phyloP scores from a whole-genome alignment of 1,140 invertebrate species.

The Nasonia longicornis region DNA sequence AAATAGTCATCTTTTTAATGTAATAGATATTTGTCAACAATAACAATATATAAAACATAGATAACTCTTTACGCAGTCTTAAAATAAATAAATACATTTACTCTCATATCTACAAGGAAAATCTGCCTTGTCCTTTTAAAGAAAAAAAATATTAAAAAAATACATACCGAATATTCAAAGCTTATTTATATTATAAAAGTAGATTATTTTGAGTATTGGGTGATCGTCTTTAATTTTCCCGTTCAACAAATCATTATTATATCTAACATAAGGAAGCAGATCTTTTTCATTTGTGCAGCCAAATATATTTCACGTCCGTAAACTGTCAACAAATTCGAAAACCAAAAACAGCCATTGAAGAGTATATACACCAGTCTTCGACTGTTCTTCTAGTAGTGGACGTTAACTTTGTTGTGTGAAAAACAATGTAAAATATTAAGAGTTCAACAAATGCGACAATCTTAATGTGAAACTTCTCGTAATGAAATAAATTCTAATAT shows the following conservation, averaged over 20 bases:
- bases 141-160: neutral
- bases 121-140: neutral
- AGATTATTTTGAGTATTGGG: neutral
- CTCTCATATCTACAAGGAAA: neutral
- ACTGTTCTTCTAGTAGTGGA: neutral
- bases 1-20: conserved; percentile 5
- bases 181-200: neutral
- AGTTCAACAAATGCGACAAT: neutral
- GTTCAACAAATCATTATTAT: neutral
- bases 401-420: neutral
- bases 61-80: conserved; percentile 27
- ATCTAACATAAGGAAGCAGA: neutral
- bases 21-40: conserved; percentile 4
- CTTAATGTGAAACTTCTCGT: neutral
- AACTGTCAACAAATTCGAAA: conserved; percentile 26
- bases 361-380: neutral
- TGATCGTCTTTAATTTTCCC: neutral
- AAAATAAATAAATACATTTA: conserved; percentile 24
- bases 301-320: conserved; percentile 2
- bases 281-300: neutral
- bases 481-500: neutral
- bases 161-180: conserved; percentile 14
- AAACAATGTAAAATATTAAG: neutral
- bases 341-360: neutral
- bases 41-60: conserved; percentile 18